phyloP scores from a whole-genome alignment of 2,113 vertebrate species.

The Herpailurus yagouaroundi region DNA sequence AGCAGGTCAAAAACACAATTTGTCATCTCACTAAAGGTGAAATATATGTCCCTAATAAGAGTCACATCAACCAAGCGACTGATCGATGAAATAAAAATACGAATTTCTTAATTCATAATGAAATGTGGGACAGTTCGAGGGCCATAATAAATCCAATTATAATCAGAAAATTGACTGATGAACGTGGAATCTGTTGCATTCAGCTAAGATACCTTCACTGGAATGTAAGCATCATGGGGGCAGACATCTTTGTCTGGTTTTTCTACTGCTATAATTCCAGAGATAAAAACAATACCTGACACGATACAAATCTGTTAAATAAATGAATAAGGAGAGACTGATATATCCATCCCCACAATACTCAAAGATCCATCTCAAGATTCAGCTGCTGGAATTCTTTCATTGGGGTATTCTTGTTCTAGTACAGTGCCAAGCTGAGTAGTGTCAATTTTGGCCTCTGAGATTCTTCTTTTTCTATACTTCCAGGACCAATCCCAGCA shows the following conservation, averaged over 20 bases:
- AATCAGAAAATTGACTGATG: not conserved
- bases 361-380: not conserved
- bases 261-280: not conserved
- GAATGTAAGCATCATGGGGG: not conserved
- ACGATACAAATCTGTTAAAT: not conserved
- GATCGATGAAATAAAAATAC: not conserved
- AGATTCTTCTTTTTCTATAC: not conserved
- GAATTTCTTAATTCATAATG: not conserved
- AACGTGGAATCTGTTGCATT: not conserved
- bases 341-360: not conserved
- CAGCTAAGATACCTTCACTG: not conserved
- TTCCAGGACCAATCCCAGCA: not conserved
- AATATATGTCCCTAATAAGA: not conserved
- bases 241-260: not conserved
- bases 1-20: not conserved
- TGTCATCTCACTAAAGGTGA: not conserved
- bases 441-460: not conserved
- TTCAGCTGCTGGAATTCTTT: not conserved
- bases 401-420: not conserved
- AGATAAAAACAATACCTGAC: not conserved
- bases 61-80: not conserved
- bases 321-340: not conserved
- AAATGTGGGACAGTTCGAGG: not conserved
- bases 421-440: not conserved
- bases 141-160: not conserved